Percentiles rank a stretch among this genome's conserved stretches.
phyloP scores from a whole-genome alignment of 2,113 vertebrate species.

The Anguilla rostrata region DNA sequence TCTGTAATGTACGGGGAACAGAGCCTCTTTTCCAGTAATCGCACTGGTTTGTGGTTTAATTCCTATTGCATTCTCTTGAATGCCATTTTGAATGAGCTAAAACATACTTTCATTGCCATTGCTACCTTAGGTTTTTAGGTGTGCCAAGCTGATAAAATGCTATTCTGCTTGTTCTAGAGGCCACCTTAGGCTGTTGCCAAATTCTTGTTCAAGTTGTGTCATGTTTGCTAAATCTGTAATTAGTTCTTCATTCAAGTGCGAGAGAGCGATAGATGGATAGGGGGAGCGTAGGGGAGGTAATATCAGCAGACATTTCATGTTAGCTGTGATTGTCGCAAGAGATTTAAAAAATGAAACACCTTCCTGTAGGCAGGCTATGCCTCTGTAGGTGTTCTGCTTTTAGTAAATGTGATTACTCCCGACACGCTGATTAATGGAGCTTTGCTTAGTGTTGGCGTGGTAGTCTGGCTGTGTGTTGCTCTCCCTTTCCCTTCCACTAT shows the following conservation, averaged over 20 bases:
- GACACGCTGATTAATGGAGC: neutral
- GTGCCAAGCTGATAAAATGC: neutral
- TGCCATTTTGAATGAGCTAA: neutral
- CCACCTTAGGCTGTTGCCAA: neutral
- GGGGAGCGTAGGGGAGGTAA: neutral
- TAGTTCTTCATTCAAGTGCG: neutral
- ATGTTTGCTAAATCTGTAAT: neutral
- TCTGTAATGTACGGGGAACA: neutral
- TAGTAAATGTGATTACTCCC: neutral
- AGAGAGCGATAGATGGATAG: neutral
- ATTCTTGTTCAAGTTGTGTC: conserved; percentile 22
- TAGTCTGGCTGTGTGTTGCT: neutral
- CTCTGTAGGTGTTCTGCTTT: neutral
- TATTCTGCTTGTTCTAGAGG: neutral
- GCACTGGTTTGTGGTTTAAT: neutral
- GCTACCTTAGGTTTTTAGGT: neutral
- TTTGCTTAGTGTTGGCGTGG: conserved; percentile 23
- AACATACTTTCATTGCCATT: neutral
- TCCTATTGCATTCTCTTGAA: neutral
- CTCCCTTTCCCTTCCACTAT: conserved; percentile 26
- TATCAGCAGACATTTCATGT: neutral
- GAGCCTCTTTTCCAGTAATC: neutral
- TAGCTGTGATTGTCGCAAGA: neutral
- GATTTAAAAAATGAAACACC: neutral
- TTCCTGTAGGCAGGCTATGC: neutral